A percentile compares a stretch with the other conserved stretches of the same genome.
Conservation (phyloP, 2,797 vertebrate species). For the Iguana delicatissima region DNA sequence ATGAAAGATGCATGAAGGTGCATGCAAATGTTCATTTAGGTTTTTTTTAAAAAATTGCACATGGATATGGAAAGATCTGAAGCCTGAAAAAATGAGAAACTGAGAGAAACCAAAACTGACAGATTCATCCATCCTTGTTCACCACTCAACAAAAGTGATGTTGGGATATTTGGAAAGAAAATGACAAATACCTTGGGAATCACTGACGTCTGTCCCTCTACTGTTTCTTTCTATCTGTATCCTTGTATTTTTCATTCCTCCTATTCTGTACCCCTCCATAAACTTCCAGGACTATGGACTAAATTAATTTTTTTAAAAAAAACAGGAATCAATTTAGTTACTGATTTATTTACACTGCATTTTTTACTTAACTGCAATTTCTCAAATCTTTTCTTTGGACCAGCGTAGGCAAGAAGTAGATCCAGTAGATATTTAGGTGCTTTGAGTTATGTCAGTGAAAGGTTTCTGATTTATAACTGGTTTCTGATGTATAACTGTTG, state of each 20-base stretch:
- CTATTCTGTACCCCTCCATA: not conserved
- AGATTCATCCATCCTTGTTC: not conserved
- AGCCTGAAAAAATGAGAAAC: not conserved
- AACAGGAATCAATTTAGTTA: too few relatives aligned
- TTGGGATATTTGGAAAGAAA: not conserved
- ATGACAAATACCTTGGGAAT: not conserved
- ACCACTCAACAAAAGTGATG: not conserved
- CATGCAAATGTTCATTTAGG: too few relatives aligned
- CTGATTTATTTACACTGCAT: not conserved
- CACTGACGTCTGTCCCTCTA: not conserved
- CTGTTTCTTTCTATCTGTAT: not conserved
- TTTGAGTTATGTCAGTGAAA: not conserved
- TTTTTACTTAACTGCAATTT: not conserved
- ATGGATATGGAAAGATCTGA: not conserved
- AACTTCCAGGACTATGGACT: too few relatives aligned
- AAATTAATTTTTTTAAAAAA: not conserved
- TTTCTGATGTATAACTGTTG: too few relatives aligned
- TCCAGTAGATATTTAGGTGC: not conserved
- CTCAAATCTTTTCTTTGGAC: not conserved
- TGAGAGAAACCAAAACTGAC: not conserved
- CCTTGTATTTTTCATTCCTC: not conserved
- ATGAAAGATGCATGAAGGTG: not conserved
- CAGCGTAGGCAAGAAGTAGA: not conserved
- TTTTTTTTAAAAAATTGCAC: not conserved
- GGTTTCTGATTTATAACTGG: not conserved